These are phyloP conservation scores for Eupithecia pulchellata DNA, from an alignment of 2,888 invertebrate genomes.

Conservation along the genomic window DNA sequence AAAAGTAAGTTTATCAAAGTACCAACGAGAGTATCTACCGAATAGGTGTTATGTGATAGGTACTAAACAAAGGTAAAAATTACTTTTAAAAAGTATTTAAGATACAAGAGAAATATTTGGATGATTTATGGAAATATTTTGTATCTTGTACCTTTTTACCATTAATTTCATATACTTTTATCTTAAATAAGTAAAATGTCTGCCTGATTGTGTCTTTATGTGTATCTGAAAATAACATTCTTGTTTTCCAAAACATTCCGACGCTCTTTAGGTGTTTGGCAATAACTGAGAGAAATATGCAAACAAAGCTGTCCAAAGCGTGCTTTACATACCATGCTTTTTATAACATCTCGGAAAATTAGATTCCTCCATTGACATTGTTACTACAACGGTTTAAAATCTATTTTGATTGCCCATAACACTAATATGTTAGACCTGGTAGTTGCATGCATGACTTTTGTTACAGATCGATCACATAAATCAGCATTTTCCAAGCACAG, in stretches of 20 bases:
- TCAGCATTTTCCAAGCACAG: not conserved
- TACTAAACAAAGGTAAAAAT: no score
- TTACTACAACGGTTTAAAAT: not conserved
- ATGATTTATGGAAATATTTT: no score
- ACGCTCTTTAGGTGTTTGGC: constrained; percentile 45
- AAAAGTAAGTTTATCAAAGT: no score
- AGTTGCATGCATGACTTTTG: not conserved
- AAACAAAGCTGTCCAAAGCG: constrained; percentile 40
- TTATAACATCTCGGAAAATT: not conserved
- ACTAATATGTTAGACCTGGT: not conserved
- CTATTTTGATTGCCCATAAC: not conserved
- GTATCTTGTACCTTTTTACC: no score
- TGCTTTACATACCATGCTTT: no score
- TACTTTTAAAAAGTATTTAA: no score
- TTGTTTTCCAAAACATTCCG: constrained; percentile 61
- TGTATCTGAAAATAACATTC: constrained; percentile 29
- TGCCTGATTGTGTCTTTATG: not conserved
- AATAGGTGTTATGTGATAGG: no score
- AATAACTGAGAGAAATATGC: constrained; percentile 49
- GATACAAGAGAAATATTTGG: no score
- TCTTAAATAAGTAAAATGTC: no score
- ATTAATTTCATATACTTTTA: no score
- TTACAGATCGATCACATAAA: not conserved
- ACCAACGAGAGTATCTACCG: no score
- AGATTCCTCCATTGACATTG: not conserved